Evolutionary conservation across 2,113 vertebrate genomes (phyloP), one percentile per base, ranked within the genome.

Genomic region (Electrona antarctica): DNA sequence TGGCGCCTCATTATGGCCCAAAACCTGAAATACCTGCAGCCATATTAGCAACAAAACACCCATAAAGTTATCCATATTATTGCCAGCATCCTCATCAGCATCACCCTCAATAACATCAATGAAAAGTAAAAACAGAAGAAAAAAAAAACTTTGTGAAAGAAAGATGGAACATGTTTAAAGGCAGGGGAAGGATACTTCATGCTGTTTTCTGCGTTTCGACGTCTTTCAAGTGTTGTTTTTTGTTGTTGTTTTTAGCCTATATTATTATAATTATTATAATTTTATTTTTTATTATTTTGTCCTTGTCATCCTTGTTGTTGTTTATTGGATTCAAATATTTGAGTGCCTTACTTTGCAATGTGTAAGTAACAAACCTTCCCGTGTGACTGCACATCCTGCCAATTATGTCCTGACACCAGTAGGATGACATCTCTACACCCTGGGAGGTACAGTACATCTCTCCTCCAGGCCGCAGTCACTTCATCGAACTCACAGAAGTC

Each of bases 251-350:
- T 87, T 84, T 89, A 85, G 84, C 87, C 75, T 83, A 80, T 89
- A 87, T 87, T 91, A 90, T 92, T 89, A 85, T 91, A 90, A 85
- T 90, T 91, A 80, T 88, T 72, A 85, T 91, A 87, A 89, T 90
- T 88, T 85, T 91, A 87, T 89, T 90, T 81, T 41, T 86, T 86
- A 86, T 89, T 91, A 82, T 90, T 91, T 90, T 87, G 82, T 89
- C 85, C 84, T 74, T 81, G 76, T 86, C 74, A 82, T 86, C 76
- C 73, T 79, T 82, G 67, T 74, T 89, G 68, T 83, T 92, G 88
- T 89, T 85, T 83, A 84, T 89, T 85, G 60, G 87, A 89, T 90
- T 92, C 82, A 81, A 88, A 90, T 78, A 75, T 74, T 89, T 84
- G 76, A 90, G 86, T 90, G 86, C 83, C 83, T 91, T 89, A 86